Conservation (phyloP, 2,113 vertebrate genomes). For the Triplophysa dalaica region DNA sequence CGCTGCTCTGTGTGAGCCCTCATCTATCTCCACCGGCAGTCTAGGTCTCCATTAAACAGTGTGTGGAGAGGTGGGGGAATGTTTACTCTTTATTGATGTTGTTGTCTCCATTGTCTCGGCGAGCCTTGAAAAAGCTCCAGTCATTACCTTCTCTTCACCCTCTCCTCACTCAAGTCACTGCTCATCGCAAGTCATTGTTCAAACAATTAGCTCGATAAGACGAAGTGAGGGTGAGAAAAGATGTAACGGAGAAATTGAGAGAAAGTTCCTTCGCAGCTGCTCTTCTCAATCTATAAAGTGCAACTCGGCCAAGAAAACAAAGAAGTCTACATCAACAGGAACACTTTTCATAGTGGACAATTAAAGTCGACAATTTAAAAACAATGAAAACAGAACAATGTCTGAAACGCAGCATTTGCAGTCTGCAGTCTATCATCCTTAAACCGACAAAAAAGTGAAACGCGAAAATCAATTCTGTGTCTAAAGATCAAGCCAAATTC, state of each 20-base stretch:
- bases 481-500: constrained; percentile 12
- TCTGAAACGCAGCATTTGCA: background rate
- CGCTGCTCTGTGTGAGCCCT: constrained; percentile 58
- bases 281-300: constrained; percentile 19
- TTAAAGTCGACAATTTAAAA: background rate
- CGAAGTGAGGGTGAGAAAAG: constrained; percentile 38
- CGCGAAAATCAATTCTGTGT: background rate
- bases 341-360: constrained; percentile 20
- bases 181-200: constrained; percentile 61
- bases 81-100: constrained; percentile 72
- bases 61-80: constrained; percentile 61
- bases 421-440: no score
- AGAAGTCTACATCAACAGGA: background rate
- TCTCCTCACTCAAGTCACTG: constrained; percentile 58
- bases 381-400: background rate
- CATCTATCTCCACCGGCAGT: constrained; percentile 71
- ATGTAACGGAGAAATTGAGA: constrained; percentile 32
- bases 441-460: no score
- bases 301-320: constrained; percentile 19
- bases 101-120: constrained; percentile 67
- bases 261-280: constrained; percentile 5
- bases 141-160: constrained; percentile 65
- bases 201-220: constrained; percentile 61
- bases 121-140: constrained; percentile 53
- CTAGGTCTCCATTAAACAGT: constrained; percentile 75